Base-by-base conservation (phyloP, 2,113 vertebrate genomes). In the Dicrurus megarhynchus region DNA sequence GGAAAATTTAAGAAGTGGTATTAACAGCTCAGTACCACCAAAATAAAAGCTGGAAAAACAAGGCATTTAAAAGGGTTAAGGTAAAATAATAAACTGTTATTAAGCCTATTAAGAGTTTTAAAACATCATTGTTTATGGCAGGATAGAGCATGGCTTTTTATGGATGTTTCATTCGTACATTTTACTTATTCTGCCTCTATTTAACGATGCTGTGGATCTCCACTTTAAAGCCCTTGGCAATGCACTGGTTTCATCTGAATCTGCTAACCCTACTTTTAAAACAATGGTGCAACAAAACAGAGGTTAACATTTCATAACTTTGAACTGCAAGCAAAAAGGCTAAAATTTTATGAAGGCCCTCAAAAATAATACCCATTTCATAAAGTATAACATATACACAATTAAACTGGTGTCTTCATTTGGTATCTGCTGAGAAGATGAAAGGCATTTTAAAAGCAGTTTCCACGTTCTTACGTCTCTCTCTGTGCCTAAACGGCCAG, bases 71-170 rank as follows among this genome's bases (percentile, higher is more conserved):
- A 52, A 10, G 87, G 41, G 73, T 94, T 96, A 97, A 96, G 93
- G 91, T 96, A 94, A 91, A 95, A 86, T 92, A 87, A 74, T 87
- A 87, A 92, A 82, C 71, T 53, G 60, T 68, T 87, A 94, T 97
- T 97, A 97, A 96, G 78, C 87, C 90, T 93, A 85, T 96, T 97
- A 96, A 96, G 95, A 87, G 90, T 95, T 97, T 96, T 92, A 88
- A 96, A 93, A 71, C 74, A 92, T 84, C 90, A 92, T 94, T 84
- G 92, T 89, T 87, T 91, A 86, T 35, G 30, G 32, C 81, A 76
- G 8, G 35, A 84, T 91, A 73, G 23, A 87, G 68, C 59, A 84
- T 42, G 33, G 76, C 30, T 50, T 91, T 90, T 91, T 76, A 50
- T 49, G 37, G 35, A 22, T 52, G 26, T 41, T 81, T 76, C 64